Base-by-base conservation (phyloP, 2,797 vertebrate species). In the Pelobates cultripes region DNA sequence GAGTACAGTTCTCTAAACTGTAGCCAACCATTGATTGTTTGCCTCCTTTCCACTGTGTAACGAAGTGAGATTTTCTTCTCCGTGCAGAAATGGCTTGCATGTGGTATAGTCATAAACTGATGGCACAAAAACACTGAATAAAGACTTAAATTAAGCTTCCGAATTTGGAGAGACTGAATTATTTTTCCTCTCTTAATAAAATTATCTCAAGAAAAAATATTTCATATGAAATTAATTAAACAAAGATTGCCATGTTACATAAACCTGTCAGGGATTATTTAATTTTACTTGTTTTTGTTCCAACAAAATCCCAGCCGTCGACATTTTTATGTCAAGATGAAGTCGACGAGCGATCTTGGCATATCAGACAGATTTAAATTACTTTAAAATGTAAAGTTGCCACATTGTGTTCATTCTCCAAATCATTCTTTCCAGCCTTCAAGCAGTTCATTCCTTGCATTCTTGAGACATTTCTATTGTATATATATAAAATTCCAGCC, bases 291-390 rank as follows among this genome's bases (percentile, higher is more conserved):
- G 8, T 15, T 28, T 71, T 77, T n/a, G 5, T 51, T 10, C 5
- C 17, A 4, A 17, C 13, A 47, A 55, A 53, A 44, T 77, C 74
- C 74, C 74, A 63, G 60, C 45, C 75, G 75, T 73, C 75, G 63
- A 5, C 10, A 2, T 28, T 51, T 57, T 12, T 57, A 9, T 57
- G 57, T 67, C 67, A 17, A 44, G 60, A 41, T 55, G 68, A 64
- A n/a, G 41, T 43, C 12, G 69, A 75, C 67, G 72, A 73, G 75
- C 67, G 64, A 70, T 82, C 47, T 68, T 60, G 61, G 61, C 60
- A 71, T 44, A 82, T 77, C 57, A 72, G 74, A 47, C 44, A 76
- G 68, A 82, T 77, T 71, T 63, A 67, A 77, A 81, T 71, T 75
- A 28, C 70, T 79, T 72, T 79, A 61, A 67, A 57, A 68, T 42